Base-by-base conservation (phyloP, 2,797 vertebrate genomes). In the Gymnoscopelus microlampas region DNA sequence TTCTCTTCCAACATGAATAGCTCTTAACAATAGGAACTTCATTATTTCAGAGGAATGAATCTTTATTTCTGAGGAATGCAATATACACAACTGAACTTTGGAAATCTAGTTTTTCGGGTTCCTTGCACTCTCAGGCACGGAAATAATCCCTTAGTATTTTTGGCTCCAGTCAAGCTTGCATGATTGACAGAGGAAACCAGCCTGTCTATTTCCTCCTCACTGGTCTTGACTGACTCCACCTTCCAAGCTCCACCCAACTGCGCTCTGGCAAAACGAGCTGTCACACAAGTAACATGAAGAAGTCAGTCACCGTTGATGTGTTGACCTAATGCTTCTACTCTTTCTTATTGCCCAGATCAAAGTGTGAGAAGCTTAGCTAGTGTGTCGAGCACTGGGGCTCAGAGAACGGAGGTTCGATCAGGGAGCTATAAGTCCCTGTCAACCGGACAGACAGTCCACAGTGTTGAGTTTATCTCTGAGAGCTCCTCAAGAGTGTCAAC, bases 271-370 rank as follows among this genome's bases (percentile, higher is more conserved):
- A 19, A 70, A 76, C 73, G 61, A 55, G 53, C 63, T 79, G 66
- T 79, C 66, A 67, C 67, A 68, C 73, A 59, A 78, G 79, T 85
- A 75, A 81, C 75, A 76, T 80, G 74, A 81, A 87, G 83, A 82
- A 79, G 66, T 76, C 60, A 49, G 60, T 65, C 77, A 39, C 15
- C 79, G 77, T 83, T 86, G 59, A 78, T 89, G 76, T 91, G 82
- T 88, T 91, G 85, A 87, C 89, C 85, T 92, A 88, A 91, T 85
- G 79, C 79, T 86, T 90, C 81, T 90, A 91, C 92, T 91, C 88
- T 93, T 92, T 93, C 81, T 90, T 95, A 90, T 93, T 89, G 94
- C 95, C 95, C 95, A 95, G 94, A 95, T 96, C 89, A 93, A 88
- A 93, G 88, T 93, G 90, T 93, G 92, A 90, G 91, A 93, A 89